Evolutionary conservation across 1,140 invertebrate species (phyloP).

Genomic region (Bombyx mori): DNA sequence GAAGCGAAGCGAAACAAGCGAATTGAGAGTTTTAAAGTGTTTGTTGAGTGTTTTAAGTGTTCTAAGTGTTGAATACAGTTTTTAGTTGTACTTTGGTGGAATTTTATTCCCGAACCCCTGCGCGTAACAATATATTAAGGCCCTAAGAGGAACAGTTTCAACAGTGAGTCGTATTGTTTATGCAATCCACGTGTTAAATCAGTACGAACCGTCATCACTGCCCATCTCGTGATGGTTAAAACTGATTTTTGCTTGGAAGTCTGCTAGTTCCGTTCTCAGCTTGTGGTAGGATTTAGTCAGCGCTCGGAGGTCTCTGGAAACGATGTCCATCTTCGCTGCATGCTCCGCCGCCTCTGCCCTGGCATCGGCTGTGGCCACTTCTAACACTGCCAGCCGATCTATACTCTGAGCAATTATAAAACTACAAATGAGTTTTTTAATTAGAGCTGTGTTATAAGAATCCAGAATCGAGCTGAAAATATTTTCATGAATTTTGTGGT

Average conservation of each 20-base stretch:
- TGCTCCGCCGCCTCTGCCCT: conserved; percentile 41
- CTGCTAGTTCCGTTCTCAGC: conserved; percentile 42
- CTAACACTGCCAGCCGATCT: conserved; percentile 44
- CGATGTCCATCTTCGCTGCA: conserved; percentile 29
- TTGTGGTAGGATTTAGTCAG: conserved; percentile 56
- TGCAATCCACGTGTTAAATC: too few relatives aligned
- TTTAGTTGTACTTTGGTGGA: too few relatives aligned
- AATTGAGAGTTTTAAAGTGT: too few relatives aligned
- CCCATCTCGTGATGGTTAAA: conserved; percentile 40
- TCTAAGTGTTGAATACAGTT: too few relatives aligned
- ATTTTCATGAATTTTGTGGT: too few relatives aligned
- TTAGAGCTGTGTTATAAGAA: neutral
- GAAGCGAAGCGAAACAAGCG: too few relatives aligned
- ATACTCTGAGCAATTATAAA: conserved; percentile 21
- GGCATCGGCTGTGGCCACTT: conserved; percentile 47
- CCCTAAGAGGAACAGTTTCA: too few relatives aligned
- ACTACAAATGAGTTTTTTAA: neutral
- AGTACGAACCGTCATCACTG: conserved; percentile 39
- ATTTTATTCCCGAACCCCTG: too few relatives aligned
- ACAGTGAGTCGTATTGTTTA: too few relatives aligned
- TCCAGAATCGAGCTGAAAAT: neutral
- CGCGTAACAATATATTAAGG: too few relatives aligned
- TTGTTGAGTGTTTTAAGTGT: too few relatives aligned
- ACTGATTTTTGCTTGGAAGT: conserved; percentile 45
- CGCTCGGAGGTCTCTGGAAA: conserved; percentile 42